Conservation (phyloP, 2,113 vertebrate genomes). For the Origma solitaria region DNA sequence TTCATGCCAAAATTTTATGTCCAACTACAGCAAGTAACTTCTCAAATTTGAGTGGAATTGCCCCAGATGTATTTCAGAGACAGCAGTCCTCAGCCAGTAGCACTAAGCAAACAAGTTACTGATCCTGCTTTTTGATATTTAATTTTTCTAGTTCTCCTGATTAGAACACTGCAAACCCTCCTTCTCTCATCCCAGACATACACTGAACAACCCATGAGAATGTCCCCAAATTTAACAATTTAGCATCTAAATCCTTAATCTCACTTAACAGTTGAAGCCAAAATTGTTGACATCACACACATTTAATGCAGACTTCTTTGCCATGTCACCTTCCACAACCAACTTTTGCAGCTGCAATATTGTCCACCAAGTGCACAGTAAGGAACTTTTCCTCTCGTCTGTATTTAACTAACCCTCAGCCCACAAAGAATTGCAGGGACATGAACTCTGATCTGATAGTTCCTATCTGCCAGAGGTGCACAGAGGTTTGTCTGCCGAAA, state of each 20-base stretch:
- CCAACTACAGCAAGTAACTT: neutral
- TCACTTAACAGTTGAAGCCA: neutral
- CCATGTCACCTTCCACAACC: neutral
- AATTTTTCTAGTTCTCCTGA: neutral
- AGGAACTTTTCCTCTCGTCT: neutral
- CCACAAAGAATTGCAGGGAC: neutral
- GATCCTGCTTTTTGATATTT: neutral
- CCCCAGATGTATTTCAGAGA: neutral
- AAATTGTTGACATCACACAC: fast-evolving
- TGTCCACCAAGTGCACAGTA: neutral
- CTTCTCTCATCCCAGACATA: neutral
- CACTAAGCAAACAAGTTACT: neutral
- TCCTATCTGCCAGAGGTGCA: neutral
- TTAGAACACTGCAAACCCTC: neutral
- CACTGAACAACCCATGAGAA: neutral
- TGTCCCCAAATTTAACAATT: neutral
- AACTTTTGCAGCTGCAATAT: neutral
- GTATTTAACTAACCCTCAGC: neutral
- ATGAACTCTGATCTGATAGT: neutral
- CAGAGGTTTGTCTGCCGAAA: neutral
- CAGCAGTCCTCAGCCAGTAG: neutral
- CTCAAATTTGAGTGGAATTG: neutral
- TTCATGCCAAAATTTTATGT: neutral
- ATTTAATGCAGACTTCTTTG: neutral
- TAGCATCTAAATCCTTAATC: neutral